Conservation (phyloP, 2,797 vertebrate genomes). For the Typhlichthys eigenmanni region DNA sequence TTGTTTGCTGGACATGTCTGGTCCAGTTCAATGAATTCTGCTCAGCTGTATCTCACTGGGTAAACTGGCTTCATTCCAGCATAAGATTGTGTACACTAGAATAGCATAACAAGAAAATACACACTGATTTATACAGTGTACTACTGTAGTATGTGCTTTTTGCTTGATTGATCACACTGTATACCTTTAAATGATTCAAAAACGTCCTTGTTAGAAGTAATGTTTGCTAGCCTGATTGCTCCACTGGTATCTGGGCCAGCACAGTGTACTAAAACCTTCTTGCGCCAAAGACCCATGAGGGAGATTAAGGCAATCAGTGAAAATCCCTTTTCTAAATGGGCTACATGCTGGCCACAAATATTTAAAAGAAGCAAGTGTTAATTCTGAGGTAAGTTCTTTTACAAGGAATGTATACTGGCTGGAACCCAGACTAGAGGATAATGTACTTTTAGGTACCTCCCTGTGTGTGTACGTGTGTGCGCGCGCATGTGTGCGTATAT, state of each 20-base stretch:
- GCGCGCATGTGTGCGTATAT: neutral
- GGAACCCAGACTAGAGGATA: too few species aligned
- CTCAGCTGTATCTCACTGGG: neutral
- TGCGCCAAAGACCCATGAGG: conserved; percentile 11
- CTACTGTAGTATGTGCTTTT: too few species aligned
- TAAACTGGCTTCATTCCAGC: neutral
- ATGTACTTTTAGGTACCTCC: too few species aligned
- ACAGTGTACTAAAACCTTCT: conserved; percentile 28
- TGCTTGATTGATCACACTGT: too few species aligned
- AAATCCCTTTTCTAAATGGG: conserved; percentile 25
- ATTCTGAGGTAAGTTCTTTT: too few species aligned
- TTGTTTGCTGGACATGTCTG: conserved; percentile 2
- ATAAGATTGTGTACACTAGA: neutral
- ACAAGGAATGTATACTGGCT: too few species aligned
- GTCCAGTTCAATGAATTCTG: neutral
- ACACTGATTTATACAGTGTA: too few species aligned
- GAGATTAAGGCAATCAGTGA: conserved; percentile 33
- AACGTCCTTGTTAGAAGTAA: too few species aligned
- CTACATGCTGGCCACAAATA: conserved; percentile 41
- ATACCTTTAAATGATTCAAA: neutral
- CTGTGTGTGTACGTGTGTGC: conserved; percentile 1
- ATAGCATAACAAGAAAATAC: too few species aligned
- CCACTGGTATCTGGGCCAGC: conserved; percentile 4
- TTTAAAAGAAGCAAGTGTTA: conserved; percentile 1
- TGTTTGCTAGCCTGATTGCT: conserved; percentile 1